A percentile compares a stretch with the other conserved stretches of the same genome.
Conservation (phyloP, 64 coral and sea anemone genomes). For the Cladopsammia gracilis region DNA sequence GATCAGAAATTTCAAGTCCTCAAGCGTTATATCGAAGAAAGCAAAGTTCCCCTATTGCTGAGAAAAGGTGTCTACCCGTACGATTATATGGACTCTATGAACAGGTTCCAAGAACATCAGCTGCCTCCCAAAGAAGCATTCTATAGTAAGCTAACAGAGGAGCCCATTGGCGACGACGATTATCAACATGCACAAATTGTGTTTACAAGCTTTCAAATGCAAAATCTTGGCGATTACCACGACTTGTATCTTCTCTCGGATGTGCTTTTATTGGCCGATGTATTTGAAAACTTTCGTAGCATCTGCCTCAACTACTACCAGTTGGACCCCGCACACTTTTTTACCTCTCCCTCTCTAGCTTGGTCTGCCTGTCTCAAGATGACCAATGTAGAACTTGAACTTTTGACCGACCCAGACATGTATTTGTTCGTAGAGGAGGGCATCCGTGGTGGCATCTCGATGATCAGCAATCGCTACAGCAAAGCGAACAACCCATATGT, state of each 20-base stretch:
- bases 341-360: neutral
- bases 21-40: neutral
- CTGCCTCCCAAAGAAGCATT: constrained; percentile 31
- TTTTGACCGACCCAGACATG: constrained; percentile 25
- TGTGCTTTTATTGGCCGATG: neutral
- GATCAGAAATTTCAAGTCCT: constrained; percentile 24
- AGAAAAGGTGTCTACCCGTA: constrained; percentile 41
- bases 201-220: neutral
- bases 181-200: constrained; percentile 41
- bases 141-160: neutral
- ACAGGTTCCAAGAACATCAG: neutral
- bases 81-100: neutral
- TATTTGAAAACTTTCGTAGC: constrained; percentile 2
- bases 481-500: neutral
- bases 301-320: constrained; percentile 14
- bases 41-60: constrained; percentile 24
- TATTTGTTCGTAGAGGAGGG: constrained; percentile 29
- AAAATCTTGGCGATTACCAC: neutral
- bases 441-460: neutral
- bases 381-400: constrained; percentile 10
- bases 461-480: neutral
- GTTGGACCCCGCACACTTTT: constrained; percentile 39
- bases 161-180: neutral
- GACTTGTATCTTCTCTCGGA: neutral
- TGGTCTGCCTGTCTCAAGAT: constrained; percentile 5